Evolutionary conservation across 2,797 vertebrate species (phyloP).

Genomic region (Myiothlypis coronata): DNA sequence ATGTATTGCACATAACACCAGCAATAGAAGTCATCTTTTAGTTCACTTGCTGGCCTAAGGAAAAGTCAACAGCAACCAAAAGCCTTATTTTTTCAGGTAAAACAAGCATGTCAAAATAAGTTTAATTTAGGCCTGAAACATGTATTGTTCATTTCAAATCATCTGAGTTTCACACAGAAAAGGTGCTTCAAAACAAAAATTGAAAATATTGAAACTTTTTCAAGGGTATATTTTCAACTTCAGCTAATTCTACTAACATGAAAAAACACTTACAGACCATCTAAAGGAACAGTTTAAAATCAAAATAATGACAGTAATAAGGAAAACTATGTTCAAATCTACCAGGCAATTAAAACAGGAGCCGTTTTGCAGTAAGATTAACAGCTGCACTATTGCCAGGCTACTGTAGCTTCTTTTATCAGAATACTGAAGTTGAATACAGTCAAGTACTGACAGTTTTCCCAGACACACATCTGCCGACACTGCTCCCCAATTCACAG

Average conservation of each 20-base stretch:
- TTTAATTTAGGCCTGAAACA: not conserved
- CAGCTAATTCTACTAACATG: not conserved
- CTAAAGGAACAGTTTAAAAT: not conserved
- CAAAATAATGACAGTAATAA: not conserved
- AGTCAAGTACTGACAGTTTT: not conserved
- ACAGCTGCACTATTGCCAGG: not conserved
- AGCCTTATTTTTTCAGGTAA: not conserved
- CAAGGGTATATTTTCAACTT: not conserved
- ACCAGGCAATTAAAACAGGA: not conserved
- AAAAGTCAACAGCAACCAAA: not conserved
- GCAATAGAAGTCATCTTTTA: not conserved
- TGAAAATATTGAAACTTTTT: not conserved
- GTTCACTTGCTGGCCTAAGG: not conserved
- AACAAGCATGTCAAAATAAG: not conserved
- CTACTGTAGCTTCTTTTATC: not conserved
- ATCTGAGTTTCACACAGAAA: not conserved
- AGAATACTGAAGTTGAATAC: not conserved
- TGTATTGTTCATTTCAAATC: not conserved
- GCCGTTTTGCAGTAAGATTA: not conserved
- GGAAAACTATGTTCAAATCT: not conserved
- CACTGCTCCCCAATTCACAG: not conserved
- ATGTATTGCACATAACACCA: fast-evolving
- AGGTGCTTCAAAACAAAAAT: not conserved
- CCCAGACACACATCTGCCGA: not conserved
- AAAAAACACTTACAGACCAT: not conserved